Percentiles rank a stretch among this genome's conserved stretches.
Evolutionary conservation across 2,797 vertebrate genomes (phyloP).

Genomic region (Alfaro cultratus): DNA sequence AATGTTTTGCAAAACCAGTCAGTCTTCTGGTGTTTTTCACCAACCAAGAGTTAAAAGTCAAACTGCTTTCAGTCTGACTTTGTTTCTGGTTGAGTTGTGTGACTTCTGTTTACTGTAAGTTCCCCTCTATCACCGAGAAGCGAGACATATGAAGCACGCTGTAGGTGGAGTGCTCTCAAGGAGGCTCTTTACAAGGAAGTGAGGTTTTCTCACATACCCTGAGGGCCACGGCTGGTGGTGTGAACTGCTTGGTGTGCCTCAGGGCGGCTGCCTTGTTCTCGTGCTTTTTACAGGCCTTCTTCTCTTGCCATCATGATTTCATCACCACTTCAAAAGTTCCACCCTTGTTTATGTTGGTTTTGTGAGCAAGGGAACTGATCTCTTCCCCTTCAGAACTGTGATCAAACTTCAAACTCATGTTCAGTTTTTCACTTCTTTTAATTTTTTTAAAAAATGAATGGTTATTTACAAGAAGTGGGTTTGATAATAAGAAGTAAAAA

Average conservation of each 20-base stretch:
- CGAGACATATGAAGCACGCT: neutral
- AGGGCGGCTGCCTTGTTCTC: neutral
- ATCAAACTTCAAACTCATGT: neutral
- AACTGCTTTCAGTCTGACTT: neutral
- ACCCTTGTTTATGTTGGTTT: neutral
- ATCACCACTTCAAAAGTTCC: neutral
- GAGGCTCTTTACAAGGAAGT: constrained; percentile 15
- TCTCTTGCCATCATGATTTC: neutral
- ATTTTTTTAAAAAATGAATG: neutral
- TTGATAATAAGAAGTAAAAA: neutral
- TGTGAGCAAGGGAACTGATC: neutral
- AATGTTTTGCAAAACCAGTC: neutral
- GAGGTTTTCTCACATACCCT: constrained; percentile 5
- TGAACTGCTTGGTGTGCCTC: neutral
- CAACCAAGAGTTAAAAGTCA: neutral
- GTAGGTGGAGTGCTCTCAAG: constrained; percentile 27
- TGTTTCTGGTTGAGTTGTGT: neutral
- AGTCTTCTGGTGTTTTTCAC: neutral
- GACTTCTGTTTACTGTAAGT: constrained; percentile 3
- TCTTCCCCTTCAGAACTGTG: neutral
- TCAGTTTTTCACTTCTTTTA: neutral
- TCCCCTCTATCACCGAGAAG: neutral
- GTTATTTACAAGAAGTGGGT: neutral
- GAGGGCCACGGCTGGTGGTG: neutral
- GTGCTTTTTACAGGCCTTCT: neutral